These are phyloP conservation scores for Istiophorus platypterus DNA, from an alignment of 2,113 vertebrate species.

Conservation along the genomic window DNA sequence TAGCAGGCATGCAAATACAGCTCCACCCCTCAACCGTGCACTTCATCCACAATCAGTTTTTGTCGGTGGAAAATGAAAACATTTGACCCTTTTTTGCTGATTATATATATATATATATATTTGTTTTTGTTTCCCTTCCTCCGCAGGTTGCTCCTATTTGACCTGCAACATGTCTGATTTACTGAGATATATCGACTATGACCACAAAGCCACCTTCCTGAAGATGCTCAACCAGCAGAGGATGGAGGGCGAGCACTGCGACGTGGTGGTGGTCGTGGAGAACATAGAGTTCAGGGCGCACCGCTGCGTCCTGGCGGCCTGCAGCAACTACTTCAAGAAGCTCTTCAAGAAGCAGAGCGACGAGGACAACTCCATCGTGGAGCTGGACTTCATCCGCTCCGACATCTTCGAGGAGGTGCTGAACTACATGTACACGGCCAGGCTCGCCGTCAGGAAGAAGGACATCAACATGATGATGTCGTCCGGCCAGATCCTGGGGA, in stretches of 20 bases:
- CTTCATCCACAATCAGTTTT: neutral
- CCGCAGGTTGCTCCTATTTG: constrained; percentile 86
- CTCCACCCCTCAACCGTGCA: constrained; percentile 68
- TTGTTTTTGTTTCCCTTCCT: too few species aligned
- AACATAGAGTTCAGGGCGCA: constrained; percentile 97
- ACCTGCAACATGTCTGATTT: constrained; percentile 96
- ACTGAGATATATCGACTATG: constrained; percentile 96
- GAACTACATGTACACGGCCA: constrained; percentile 96
- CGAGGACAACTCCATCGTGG: constrained; percentile 95
- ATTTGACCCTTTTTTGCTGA: constrained; percentile 27
- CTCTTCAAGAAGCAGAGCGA: constrained; percentile 97
- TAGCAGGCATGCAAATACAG: constrained; percentile 29
- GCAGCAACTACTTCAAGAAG: constrained; percentile 98
- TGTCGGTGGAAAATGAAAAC: neutral
- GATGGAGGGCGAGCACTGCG: constrained; percentile 96
- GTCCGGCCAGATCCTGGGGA: constrained; percentile 93
- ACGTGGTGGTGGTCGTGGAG: constrained; percentile 96
- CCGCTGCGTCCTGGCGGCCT: constrained; percentile 93
- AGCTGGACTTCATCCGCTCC: constrained; percentile 96
- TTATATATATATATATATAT: too few species aligned
- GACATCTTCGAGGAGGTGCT: constrained; percentile 97
- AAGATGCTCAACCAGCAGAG: constrained; percentile 96
- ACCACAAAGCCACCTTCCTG: constrained; percentile 97
- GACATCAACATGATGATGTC: constrained; percentile 98
- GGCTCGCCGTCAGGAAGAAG: constrained; percentile 94